Conservation (phyloP, 1,140 invertebrate species). For the Hermetia illucens region DNA sequence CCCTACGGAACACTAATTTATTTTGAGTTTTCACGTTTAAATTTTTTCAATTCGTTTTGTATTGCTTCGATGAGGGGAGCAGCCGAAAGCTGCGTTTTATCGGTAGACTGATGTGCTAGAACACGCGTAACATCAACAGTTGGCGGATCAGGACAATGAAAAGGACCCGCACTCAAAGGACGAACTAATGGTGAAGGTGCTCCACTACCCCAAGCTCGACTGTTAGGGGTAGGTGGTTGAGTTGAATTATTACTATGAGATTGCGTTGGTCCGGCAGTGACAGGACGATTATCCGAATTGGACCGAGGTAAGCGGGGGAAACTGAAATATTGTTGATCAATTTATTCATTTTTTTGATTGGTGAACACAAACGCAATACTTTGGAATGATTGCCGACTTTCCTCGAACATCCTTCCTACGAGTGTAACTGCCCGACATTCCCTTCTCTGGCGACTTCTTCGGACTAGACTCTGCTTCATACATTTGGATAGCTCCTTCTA, state of each 20-base stretch:
- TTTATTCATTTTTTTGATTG: neutral
- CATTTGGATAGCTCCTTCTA: slow-evolving; percentile 29
- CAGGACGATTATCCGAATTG: slow-evolving; percentile 14
- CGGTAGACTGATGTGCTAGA: slow-evolving; percentile 20
- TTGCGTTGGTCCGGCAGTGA: slow-evolving; percentile 27
- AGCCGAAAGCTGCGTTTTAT: slow-evolving; percentile 32
- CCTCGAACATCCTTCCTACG: slow-evolving; percentile 21
- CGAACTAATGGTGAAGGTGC: slow-evolving; percentile 23
- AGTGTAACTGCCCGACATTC: slow-evolving; percentile 20
- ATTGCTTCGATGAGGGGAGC: slow-evolving; percentile 47
- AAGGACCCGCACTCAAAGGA: slow-evolving; percentile 44
- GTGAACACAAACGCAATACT: slow-evolving; percentile 8
- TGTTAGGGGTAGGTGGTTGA: slow-evolving; percentile 23
- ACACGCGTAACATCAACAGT: slow-evolving; percentile 28
- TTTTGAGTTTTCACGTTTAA: slow-evolving; percentile 22
- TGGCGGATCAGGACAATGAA: slow-evolving; percentile 35
- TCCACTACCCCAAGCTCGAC: slow-evolving; percentile 24
- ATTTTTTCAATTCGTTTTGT: slow-evolving; percentile 42
- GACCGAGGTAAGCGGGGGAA: slow-evolving; percentile 8
- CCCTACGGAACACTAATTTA: too few species aligned
- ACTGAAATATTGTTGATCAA: neutral
- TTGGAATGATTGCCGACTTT: slow-evolving; percentile 23
- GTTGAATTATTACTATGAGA: slow-evolving; percentile 21
- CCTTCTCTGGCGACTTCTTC: slow-evolving; percentile 21
- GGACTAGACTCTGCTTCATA: slow-evolving; percentile 27